Percentiles rank a stretch among this genome's conserved stretches.
Conservation (phyloP, 2,797 vertebrate species). For the Eupleurogrammus muticus region DNA sequence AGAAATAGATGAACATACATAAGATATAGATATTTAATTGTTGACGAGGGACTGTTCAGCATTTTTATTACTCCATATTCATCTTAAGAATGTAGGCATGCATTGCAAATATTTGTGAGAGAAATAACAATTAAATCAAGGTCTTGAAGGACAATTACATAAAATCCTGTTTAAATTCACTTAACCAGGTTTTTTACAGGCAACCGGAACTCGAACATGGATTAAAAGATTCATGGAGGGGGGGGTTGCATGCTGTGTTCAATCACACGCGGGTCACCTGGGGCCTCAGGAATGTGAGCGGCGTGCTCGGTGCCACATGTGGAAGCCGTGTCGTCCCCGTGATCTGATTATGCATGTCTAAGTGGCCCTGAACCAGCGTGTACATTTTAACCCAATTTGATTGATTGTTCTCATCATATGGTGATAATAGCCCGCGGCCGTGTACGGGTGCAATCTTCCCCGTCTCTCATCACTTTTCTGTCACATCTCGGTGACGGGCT, state of each 20-base stretch:
- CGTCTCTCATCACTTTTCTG: constrained; percentile 52
- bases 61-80: no score
- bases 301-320: constrained; percentile 14
- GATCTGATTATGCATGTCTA: constrained; percentile 58
- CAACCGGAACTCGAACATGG: constrained; percentile 8
- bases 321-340: constrained; percentile 30
- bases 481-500: constrained; percentile 47
- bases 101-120: no score
- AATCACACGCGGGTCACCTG: constrained; percentile 35
- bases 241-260: constrained; percentile 7
- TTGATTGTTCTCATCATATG: constrained; percentile 70
- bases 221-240: neutral
- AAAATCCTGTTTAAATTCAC: neutral
- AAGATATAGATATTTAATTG: no score
- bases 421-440: constrained; percentile 67
- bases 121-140: no score
- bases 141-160: neutral
- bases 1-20: no score
- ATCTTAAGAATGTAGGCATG: no score
- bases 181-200: neutral
- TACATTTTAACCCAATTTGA: constrained; percentile 69
- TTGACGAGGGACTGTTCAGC: no score
- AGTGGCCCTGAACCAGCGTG: constrained; percentile 61
- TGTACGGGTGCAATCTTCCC: constrained; percentile 43
- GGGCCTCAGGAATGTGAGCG: constrained; percentile 13